Conservation (phyloP, 2,797 vertebrate species). For the Esox masquinongy region DNA sequence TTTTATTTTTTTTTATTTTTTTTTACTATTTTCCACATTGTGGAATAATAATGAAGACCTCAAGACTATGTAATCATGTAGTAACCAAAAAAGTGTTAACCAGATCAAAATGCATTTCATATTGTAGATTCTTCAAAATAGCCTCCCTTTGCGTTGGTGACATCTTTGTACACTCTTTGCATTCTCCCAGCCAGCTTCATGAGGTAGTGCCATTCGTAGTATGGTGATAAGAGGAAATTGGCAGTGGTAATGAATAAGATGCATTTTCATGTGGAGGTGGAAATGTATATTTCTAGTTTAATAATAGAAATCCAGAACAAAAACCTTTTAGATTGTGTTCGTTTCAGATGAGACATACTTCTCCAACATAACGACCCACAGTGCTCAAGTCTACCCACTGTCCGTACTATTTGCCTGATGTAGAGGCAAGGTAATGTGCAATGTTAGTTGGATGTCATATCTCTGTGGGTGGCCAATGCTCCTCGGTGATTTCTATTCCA, state of each 20-base stretch:
- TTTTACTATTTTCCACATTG: too few relatives aligned
- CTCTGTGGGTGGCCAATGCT: conserved; percentile 62
- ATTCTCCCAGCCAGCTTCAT: too few relatives aligned
- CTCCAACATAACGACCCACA: background rate
- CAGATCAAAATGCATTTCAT: too few relatives aligned
- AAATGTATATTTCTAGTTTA: background rate
- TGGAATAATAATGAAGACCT: too few relatives aligned
- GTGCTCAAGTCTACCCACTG: background rate
- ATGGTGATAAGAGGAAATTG: background rate
- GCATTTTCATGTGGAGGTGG: background rate
- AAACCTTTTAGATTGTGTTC: background rate
- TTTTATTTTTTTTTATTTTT: too few relatives aligned
- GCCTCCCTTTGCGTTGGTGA: too few relatives aligned
- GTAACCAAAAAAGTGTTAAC: too few relatives aligned
- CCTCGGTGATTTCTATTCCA: conserved; percentile 43
- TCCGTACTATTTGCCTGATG: background rate
- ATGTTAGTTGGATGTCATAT: conserved; percentile 48
- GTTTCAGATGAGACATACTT: background rate
- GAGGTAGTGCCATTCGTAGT: background rate
- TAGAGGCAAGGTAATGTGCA: conserved; percentile 40
- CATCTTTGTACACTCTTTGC: too few relatives aligned
- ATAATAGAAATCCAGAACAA: background rate
- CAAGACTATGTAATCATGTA: too few relatives aligned
- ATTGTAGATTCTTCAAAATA: too few relatives aligned
- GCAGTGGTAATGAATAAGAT: background rate